Conservation (phyloP, 2,113 vertebrate species). For the Dipodomys ordii region DNA sequence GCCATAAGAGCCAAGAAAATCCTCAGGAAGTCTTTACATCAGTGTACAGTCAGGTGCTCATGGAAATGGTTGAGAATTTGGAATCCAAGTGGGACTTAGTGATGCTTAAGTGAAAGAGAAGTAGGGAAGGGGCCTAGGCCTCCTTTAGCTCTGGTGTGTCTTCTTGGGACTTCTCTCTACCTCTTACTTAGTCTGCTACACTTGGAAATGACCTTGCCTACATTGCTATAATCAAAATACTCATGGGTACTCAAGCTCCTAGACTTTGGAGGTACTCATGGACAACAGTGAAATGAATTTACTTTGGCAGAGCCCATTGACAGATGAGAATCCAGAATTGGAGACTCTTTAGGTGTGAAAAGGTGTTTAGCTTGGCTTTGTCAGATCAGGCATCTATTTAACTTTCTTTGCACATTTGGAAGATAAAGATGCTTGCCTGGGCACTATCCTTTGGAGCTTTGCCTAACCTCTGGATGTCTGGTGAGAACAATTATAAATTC, state of each 20-base stretch:
- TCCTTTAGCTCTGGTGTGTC: neutral
- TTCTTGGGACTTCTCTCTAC: neutral
- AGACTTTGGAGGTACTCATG: neutral
- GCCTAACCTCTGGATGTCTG: neutral
- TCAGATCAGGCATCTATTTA: slow-evolving; percentile 4
- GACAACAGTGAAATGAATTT: slow-evolving; percentile 21
- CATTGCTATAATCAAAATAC: neutral
- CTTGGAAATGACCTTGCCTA: slow-evolving; percentile 2
- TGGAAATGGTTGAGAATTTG: neutral
- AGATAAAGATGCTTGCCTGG: neutral
- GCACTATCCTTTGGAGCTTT: neutral
- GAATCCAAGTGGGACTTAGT: neutral
- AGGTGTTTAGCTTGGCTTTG: neutral
- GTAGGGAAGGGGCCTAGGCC: neutral
- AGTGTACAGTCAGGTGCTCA: neutral
- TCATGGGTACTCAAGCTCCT: neutral
- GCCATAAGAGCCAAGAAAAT: neutral
- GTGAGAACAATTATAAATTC: neutral
- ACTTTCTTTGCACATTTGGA: neutral
- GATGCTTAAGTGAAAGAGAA: neutral
- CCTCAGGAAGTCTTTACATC: neutral
- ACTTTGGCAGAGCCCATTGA: neutral
- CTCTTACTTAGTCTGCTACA: slow-evolving; percentile 5
- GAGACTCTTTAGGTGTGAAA: neutral
- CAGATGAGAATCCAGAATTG: neutral